Base-by-base conservation (phyloP, 2,888 invertebrate species). In the Aethes cnicana region DNA sequence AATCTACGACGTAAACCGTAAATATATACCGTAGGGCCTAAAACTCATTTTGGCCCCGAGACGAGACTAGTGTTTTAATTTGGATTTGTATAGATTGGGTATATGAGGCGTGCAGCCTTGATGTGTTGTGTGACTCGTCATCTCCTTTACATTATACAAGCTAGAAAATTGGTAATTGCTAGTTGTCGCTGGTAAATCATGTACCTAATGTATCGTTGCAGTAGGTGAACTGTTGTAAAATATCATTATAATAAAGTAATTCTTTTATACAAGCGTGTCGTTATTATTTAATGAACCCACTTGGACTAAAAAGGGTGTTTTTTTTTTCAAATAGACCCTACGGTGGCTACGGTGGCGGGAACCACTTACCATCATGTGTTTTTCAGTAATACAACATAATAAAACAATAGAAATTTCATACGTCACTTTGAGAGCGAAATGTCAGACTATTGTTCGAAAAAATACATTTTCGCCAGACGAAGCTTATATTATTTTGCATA, bases 401-500 rank as follows among this genome's bases (percentile, higher is more conserved):
- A n/a, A n/a, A n/a, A n/a, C n/a, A n/a, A n/a, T n/a, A n/a, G n/a
- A n/a, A n/a, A n/a, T n/a, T n/a, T n/a, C n/a, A n/a, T n/a, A n/a
- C n/a, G n/a, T n/a, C n/a, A n/a, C n/a, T 23, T 17, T n/a, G 5
- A 7, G 23, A 16, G 14, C 11, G 18, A 16, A 18, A 11, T 11
- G 12, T 18, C 18, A 35, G 28, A 18, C 67, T 68, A 74, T 83
- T 81, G 79, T 80, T 77, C 68, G 66, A 62, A 66, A 72, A 82
- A 80, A 76, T 69, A 73, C 73, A 74, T 65, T 68, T 39, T 50
- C 14, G 65, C 63, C 67, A 63, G 61, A n/a, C n/a, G n/a, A n/a
- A 64, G 76, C 64, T 77, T 77, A 74, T 75, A 84, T 80, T 80
- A 74, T 75, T 84, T 80, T 80, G 75, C 81, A 81, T 83, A 81